Conservation (phyloP, 2,888 invertebrate species). For the Leucoma salicis region DNA sequence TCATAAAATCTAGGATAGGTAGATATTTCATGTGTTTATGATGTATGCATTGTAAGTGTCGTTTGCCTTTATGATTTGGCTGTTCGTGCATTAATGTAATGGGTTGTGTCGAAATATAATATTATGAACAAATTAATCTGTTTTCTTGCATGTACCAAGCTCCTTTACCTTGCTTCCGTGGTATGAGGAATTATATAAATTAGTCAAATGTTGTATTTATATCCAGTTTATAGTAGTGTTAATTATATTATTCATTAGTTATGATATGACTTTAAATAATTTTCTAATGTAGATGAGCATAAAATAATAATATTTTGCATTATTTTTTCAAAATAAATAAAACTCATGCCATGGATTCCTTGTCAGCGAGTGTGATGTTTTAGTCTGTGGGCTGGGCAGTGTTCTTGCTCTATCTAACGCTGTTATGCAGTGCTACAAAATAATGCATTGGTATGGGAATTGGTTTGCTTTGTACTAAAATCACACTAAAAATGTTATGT, state of each 20-base stretch:
- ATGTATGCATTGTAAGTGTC: slow-evolving; percentile 37
- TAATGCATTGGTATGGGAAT: neutral
- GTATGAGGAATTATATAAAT: slow-evolving; percentile 44
- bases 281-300: no score
- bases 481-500: no score
- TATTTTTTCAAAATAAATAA: no score
- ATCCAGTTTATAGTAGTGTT: no score
- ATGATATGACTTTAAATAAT: no score
- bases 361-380: slow-evolving; percentile 21
- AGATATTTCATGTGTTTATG: neutral
- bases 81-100: slow-evolving; percentile 69
- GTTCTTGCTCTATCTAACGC: slow-evolving; percentile 23
- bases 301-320: no score
- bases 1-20: neutral
- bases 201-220: no score
- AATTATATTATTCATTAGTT: no score
- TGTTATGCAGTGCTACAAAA: slow-evolving; percentile 28
- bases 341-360: slow-evolving; percentile 38
- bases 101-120: slow-evolving; percentile 64
- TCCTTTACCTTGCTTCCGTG: slow-evolving; percentile 54
- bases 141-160: slow-evolving; percentile 76
- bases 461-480: no score
- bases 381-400: slow-evolving; percentile 7
- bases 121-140: slow-evolving; percentile 67
- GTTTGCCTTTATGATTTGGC: slow-evolving; percentile 56